These are phyloP conservation scores for Falco rusticolus DNA, from an alignment of 2,797 vertebrate genomes.

Conservation along the genomic window DNA sequence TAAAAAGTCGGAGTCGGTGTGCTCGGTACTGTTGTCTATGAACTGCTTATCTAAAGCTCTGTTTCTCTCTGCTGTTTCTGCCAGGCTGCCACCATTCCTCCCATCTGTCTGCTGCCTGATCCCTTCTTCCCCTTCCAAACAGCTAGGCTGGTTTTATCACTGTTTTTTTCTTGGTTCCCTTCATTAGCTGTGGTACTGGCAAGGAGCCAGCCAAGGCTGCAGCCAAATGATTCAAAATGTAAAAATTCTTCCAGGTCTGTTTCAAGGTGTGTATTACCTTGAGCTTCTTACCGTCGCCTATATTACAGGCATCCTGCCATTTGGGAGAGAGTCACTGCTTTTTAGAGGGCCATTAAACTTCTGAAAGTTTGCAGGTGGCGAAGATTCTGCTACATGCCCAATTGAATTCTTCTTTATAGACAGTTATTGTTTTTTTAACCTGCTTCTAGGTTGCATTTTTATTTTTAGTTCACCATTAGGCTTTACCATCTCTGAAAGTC, in stretches of 20 bases:
- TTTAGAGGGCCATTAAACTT: not conserved
- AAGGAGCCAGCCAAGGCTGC: not conserved
- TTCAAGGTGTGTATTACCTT: not conserved
- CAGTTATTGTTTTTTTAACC: not conserved
- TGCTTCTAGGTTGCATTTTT: not conserved
- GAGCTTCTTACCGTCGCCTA: not conserved
- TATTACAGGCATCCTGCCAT: not conserved
- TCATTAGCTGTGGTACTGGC: not conserved
- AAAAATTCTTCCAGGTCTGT: not conserved
- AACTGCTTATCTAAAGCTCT: not conserved
- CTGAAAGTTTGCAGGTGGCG: not conserved
- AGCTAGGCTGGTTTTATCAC: not conserved
- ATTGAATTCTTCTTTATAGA: constrained; percentile 3
- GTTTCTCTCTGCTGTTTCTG: not conserved
- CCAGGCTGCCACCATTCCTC: not conserved
- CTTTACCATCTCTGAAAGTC: not conserved
- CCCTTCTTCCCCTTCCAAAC: not conserved
- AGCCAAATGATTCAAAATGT: not conserved
- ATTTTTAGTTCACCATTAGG: not conserved
- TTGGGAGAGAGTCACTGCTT: not conserved
- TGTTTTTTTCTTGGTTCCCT: not conserved
- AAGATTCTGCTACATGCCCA: not conserved
- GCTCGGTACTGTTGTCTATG: fast-evolving
- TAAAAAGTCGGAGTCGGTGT: not conserved
- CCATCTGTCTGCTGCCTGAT: not conserved